These are phyloP conservation scores for Aradophagus sp. DNA, from an alignment of 1,140 invertebrate genomes.

Conservation along the genomic window DNA sequence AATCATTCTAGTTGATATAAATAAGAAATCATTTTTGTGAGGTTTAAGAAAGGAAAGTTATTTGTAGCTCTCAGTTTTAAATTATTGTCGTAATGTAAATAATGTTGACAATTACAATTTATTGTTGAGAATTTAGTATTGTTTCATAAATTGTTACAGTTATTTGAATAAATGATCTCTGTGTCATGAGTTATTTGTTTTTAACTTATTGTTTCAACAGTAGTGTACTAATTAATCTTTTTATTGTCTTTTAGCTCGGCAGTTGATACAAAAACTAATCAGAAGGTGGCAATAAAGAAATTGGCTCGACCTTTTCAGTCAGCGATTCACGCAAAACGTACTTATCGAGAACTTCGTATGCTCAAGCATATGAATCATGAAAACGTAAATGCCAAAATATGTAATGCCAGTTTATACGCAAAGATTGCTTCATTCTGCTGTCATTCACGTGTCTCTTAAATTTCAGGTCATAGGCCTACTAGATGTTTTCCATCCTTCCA, in stretches of 20 bases:
- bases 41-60: too few relatives aligned
- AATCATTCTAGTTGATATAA: too few relatives aligned
- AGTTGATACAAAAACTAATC: constrained; percentile 82
- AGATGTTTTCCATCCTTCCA: constrained; percentile 93
- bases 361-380: constrained; percentile 99
- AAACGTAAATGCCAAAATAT: constrained; percentile 84
- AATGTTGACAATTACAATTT: too few relatives aligned
- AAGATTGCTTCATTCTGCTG: constrained; percentile 22
- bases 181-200: too few relatives aligned
- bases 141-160: too few relatives aligned
- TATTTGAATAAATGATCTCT: too few relatives aligned
- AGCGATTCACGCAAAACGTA: constrained; percentile 98
- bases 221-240: too few relatives aligned
- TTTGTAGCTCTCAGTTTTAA: too few relatives aligned
- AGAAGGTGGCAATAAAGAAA: constrained; percentile 98
- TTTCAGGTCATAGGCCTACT: constrained; percentile 88
- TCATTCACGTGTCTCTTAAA: constrained; percentile 23
- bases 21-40: too few relatives aligned
- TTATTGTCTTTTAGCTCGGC: constrained; percentile 80
- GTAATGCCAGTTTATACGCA: constrained; percentile 1
- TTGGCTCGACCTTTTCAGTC: constrained; percentile 97
- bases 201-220: too few relatives aligned
- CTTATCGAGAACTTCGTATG: constrained; percentile 96
- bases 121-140: too few relatives aligned
- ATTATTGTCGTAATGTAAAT: too few relatives aligned